phyloP scores from a whole-genome alignment of 2,797 vertebrate genomes.

The Oophaga sylvatica region DNA sequence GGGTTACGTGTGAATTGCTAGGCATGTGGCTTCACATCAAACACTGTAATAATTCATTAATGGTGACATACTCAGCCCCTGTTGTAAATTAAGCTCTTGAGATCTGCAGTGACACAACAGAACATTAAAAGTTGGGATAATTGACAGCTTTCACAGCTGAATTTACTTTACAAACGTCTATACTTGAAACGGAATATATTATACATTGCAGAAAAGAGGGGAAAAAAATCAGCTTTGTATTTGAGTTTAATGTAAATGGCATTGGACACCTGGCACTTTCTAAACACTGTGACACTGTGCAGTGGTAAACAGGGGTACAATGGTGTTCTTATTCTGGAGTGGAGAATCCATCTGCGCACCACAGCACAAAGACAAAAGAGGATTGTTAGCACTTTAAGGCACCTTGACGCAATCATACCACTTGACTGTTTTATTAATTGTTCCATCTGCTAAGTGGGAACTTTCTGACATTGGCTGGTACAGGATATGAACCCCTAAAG shows the following conservation, averaged over 20 bases:
- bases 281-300: conserved; percentile 69
- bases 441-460: conserved; percentile 79
- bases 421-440: conserved; percentile 80
- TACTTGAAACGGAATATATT: conserved; percentile 53
- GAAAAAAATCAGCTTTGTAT: conserved; percentile 66
- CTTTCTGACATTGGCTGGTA: conserved; percentile 77
- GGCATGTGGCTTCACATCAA: conserved; percentile 31
- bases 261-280: conserved; percentile 73
- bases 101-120: conserved; percentile 33
- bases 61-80: conserved; percentile 29
- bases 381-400: conserved; percentile 77
- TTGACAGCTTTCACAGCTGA: conserved; percentile 43
- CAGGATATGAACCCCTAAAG: conserved; percentile 73
- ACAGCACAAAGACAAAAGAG: conserved; percentile 77
- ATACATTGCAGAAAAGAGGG: conserved; percentile 14
- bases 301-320: conserved; percentile 68
- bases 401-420: conserved; percentile 74
- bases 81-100: conserved; percentile 24
- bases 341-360: conserved; percentile 73
- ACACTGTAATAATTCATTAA: conserved; percentile 33
- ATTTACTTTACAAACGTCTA: conserved; percentile 51
- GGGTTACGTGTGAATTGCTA: conserved; percentile 17
- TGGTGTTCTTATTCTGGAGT: conserved; percentile 70
- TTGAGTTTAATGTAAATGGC: conserved; percentile 71
- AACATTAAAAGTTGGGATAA: conserved; percentile 40